Evolutionary conservation across 2,113 vertebrate genomes (phyloP).

Genomic region (Fregetta grallaria): DNA sequence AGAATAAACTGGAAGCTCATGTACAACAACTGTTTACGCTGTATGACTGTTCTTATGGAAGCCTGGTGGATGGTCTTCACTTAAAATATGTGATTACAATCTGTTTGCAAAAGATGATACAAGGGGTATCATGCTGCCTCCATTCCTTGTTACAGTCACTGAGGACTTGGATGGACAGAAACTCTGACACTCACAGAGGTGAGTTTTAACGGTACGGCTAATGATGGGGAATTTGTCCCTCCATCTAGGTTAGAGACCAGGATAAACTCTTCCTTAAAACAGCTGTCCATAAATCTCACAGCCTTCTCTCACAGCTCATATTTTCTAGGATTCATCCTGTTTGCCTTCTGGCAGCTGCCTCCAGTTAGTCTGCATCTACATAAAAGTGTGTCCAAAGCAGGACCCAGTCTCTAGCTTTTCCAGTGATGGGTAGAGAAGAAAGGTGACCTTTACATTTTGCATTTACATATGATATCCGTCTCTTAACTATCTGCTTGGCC

Average conservation of each 20-base stretch:
- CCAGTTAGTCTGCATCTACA: neutral
- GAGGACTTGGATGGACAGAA: neutral
- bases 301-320: neutral
- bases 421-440: neutral
- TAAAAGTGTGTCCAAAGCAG: neutral
- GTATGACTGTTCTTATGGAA: neutral
- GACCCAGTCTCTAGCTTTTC: neutral
- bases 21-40: neutral
- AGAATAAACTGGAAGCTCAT: neutral
- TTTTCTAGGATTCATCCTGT: neutral
- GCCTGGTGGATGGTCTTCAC: neutral
- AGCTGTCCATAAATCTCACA: neutral
- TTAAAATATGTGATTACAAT: neutral
- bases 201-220: neutral
- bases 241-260: neutral
- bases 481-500: neutral
- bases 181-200: neutral
- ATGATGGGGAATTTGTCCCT: neutral
- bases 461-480: neutral
- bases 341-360: neutral
- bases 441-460: neutral
- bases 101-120: neutral
- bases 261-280: neutral
- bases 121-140: neutral
- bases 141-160: neutral